Conservation (phyloP, 2,113 vertebrate species). For the Callaeas wilsoni region DNA sequence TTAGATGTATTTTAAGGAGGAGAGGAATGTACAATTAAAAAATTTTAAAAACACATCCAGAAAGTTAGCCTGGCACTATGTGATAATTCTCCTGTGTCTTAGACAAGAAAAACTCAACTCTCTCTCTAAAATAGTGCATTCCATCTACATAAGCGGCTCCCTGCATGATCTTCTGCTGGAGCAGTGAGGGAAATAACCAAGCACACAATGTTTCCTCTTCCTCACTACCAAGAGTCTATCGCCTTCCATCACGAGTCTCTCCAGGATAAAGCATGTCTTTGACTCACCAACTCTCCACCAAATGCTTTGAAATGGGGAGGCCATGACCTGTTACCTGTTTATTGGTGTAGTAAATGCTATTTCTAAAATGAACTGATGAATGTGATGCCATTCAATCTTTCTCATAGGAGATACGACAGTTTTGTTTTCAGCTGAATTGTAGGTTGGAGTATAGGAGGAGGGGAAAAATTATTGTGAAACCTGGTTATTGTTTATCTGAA, state of each 20-base stretch:
- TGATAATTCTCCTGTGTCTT: not conserved
- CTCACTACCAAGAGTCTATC: accelerated
- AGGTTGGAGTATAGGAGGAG: accelerated
- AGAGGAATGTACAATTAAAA: not conserved
- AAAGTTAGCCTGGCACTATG: not conserved
- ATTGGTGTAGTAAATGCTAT: not conserved
- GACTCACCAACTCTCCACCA: not conserved
- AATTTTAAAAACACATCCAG: not conserved
- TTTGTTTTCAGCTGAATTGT: not conserved
- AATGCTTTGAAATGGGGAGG: not conserved
- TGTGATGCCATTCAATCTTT: not conserved
- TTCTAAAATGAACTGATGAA: not conserved
- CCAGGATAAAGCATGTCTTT: not conserved
- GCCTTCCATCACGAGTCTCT: accelerated
- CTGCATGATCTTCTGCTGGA: not conserved
- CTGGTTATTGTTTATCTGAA: not conserved
- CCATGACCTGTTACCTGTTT: accelerated
- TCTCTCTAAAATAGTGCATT: not conserved
- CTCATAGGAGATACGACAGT: not conserved
- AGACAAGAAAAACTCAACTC: accelerated
- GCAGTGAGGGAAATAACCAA: no score
- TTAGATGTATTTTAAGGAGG: not conserved
- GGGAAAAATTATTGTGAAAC: not conserved
- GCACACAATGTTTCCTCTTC: accelerated
- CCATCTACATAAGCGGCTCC: not conserved